phyloP scores from a whole-genome alignment of 53 echinoderm and acorn worm species.

The Holothuria scabra region DNA sequence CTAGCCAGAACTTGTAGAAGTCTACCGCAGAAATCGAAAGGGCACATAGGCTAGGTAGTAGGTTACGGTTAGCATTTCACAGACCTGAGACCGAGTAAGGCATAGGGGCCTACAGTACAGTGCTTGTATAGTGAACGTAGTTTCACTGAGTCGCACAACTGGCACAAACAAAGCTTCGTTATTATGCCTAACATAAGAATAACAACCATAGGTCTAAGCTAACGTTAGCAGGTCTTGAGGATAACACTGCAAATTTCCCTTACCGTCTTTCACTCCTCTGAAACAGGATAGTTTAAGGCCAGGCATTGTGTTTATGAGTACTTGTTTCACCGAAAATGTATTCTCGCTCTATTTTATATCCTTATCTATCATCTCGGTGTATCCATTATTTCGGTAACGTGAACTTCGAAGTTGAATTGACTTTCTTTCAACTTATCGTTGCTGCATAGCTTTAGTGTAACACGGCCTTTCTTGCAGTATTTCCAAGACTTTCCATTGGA shows the following conservation, averaged over 20 bases:
- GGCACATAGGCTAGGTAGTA: too few relatives aligned
- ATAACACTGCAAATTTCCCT: background rate
- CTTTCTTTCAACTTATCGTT: background rate
- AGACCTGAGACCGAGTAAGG: too few relatives aligned
- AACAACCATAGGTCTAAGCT: too few relatives aligned
- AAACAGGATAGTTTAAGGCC: conserved; percentile 39
- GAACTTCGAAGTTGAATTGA: background rate
- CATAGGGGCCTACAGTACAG: too few relatives aligned
- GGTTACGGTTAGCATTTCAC: too few relatives aligned
- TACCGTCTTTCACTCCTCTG: conserved; percentile 41
- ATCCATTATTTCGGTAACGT: background rate
- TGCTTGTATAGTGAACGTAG: too few relatives aligned
- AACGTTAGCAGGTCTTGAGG: too few relatives aligned
- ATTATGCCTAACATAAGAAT: too few relatives aligned
- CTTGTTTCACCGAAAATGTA: too few relatives aligned
- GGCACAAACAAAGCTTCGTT: background rate
- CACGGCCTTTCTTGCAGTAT: background rate
- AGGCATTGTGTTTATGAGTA: conserved; percentile 2
- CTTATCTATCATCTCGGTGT: conserved; percentile 8
- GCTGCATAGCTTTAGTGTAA: background rate
- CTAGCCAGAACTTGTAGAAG: too few relatives aligned
- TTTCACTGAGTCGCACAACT: background rate
- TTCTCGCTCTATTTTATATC: background rate
- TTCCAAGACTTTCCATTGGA: conserved; percentile 30
- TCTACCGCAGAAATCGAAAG: too few relatives aligned